Conservation (phyloP, 2,888 invertebrate species). For the Mesorhabditis spiculigera region DNA sequence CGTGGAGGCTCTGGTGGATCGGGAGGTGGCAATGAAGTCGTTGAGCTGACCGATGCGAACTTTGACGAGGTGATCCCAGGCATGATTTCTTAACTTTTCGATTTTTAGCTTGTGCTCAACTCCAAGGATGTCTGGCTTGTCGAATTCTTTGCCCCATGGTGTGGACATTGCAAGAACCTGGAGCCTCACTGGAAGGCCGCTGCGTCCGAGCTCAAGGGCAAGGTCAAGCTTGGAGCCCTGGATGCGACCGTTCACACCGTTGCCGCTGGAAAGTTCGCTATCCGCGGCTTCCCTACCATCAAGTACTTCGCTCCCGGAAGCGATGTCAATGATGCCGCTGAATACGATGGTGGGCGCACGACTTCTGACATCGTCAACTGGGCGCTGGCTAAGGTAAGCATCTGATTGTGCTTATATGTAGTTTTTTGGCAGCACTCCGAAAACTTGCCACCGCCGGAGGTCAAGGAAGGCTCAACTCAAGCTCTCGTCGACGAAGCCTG, state of each 20-base stretch:
- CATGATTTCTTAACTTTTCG: neutral
- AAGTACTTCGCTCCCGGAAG: slow-evolving; percentile 71
- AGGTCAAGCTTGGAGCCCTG: slow-evolving; percentile 77
- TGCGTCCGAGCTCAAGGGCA: slow-evolving; percentile 88
- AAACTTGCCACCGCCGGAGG: slow-evolving; percentile 84
- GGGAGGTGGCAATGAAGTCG: slow-evolving; percentile 66
- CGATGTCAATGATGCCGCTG: slow-evolving; percentile 64
- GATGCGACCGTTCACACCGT: slow-evolving; percentile 87
- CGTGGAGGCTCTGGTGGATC: slow-evolving; percentile 32
- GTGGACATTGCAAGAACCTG: slow-evolving; percentile 91
- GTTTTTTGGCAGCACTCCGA: slow-evolving; percentile 66
- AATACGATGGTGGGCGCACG: slow-evolving; percentile 89
- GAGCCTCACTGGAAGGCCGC: slow-evolving; percentile 95
- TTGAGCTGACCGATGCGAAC: slow-evolving; percentile 91
- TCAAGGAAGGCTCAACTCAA: slow-evolving; percentile 69
- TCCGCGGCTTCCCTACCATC: slow-evolving; percentile 93
- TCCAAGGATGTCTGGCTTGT: slow-evolving; percentile 95
- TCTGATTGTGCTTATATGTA: neutral
- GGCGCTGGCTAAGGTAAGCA: slow-evolving; percentile 64
- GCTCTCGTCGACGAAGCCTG: slow-evolving; percentile 73
- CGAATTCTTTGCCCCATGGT: slow-evolving; percentile 86
- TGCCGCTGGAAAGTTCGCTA: slow-evolving; percentile 77
- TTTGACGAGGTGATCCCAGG: slow-evolving; percentile 71
- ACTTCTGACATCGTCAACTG: slow-evolving; percentile 81
- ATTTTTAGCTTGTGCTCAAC: slow-evolving; percentile 71